These are phyloP conservation scores for Pristionchus maxplancki DNA, from an alignment of 2,888 invertebrate species.

Conservation along the genomic window DNA sequence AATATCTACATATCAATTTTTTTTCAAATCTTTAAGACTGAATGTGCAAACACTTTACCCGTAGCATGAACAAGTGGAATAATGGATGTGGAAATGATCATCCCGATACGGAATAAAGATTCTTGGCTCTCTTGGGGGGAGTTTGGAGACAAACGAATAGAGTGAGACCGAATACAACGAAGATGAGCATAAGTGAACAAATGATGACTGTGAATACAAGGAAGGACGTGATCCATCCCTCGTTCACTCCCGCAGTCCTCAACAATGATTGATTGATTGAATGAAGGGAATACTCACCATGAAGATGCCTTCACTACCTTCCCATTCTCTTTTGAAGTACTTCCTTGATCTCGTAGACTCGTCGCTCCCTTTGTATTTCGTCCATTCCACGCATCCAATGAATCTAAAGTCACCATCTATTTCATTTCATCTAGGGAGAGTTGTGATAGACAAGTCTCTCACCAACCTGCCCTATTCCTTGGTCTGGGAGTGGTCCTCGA, in stretches of 20 bases:
- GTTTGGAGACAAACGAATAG: conserved; percentile 47
- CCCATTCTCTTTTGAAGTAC: not conserved
- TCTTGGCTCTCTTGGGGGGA: conserved; percentile 41
- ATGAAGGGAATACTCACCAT: not conserved
- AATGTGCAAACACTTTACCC: not conserved
- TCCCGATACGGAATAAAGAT: conserved; percentile 23
- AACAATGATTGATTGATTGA: not conserved
- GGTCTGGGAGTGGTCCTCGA: not conserved
- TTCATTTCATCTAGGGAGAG: not conserved
- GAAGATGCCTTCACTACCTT: not conserved
- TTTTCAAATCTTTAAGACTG: too few species aligned
- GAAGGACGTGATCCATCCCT: conserved; percentile 59
- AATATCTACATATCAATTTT: too few species aligned
- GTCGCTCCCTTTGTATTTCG: not conserved
- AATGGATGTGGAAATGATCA: not conserved
- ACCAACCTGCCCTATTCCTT: not conserved
- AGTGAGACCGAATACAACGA: conserved; percentile 58
- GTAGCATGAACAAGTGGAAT: not conserved
- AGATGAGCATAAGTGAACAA: conserved; percentile 57
- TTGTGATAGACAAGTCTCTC: not conserved
- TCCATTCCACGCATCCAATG: conserved; percentile 4
- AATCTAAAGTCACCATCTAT: not conserved
- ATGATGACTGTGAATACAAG: conserved; percentile 58
- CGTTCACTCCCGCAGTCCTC: conserved; percentile 60
- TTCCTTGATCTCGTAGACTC: not conserved